Conservation (phyloP, 2,113 vertebrate species). For the Albula goreensis region DNA sequence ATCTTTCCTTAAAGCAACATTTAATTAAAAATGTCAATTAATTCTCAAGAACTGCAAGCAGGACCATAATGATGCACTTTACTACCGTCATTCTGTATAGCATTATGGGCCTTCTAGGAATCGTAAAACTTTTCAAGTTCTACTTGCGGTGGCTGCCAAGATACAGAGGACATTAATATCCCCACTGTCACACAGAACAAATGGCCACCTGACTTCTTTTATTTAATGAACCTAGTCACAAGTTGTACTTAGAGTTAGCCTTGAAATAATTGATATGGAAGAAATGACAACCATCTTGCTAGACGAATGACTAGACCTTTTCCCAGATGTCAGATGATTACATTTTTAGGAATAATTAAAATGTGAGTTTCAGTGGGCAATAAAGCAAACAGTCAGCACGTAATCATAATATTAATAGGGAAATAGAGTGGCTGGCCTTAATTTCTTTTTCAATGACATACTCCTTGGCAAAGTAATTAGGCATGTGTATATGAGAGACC, state of each 20-base stretch:
- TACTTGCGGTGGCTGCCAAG: not conserved
- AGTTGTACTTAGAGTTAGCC: not conserved
- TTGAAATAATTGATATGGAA: not conserved
- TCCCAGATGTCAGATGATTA: slow-evolving; percentile 25
- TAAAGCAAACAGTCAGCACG: slow-evolving; percentile 14
- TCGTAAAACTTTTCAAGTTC: not conserved
- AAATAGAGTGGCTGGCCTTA: slow-evolving; percentile 26
- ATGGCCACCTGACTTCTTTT: not conserved
- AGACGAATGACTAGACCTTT: not conserved
- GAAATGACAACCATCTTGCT: not conserved
- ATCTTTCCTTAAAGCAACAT: not conserved
- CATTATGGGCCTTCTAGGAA: not conserved
- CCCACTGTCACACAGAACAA: not conserved
- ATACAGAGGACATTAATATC: not conserved
- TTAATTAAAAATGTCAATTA: not conserved
- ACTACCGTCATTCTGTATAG: not conserved
- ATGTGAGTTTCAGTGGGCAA: slow-evolving; percentile 12
- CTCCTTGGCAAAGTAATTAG: not conserved
- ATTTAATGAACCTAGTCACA: not conserved
- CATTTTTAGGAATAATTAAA: slow-evolving; percentile 30
- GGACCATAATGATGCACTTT: not conserved
- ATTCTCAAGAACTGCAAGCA: not conserved
- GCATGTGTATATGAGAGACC: slow-evolving; percentile 15
- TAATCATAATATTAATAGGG: slow-evolving; percentile 30
- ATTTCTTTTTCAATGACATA: slow-evolving; percentile 25